Base-by-base conservation (phyloP, 1,140 invertebrate species). In the Atta texana region DNA sequence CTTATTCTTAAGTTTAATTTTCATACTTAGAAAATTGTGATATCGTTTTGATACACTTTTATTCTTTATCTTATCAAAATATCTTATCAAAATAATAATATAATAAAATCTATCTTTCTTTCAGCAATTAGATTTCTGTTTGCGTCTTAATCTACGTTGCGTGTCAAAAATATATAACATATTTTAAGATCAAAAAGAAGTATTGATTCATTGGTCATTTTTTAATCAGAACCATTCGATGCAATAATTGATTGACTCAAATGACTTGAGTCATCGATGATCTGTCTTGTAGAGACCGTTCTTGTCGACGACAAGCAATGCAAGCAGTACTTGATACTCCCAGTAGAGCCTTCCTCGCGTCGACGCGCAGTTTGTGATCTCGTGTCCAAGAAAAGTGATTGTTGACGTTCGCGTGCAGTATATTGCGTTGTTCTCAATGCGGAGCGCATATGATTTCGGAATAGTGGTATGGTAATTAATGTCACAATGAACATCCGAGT, bases 281-380 rank as follows among this genome's bases (percentile, higher is more conserved):
- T n/a, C 34, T 18, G 18, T 28, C 34, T 55, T 44, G 24, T 21
- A 82, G 80, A 44, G 24, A 49, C n/a, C 68, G 34, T 59, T 14
- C 12, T 82, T 82, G 53, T 59, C 80, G 68, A 82, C 78, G 53
- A 16, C 18, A 49, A 18, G 24, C 68, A 5, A 72, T 10, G 21
- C 18, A 71, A 57, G 68, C 53, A 59, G 68, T 82, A 59, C 68
- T 16, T 61, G 68, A 16, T 18, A n/a, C 21, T 44, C 2, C 80
- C 80, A 82, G 68, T 39, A 82, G 80, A 72, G 80, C 18, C n/a
- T 82, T 74, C 80, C 16, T 82, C 3, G 12, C 34, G 34, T 72
- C 53, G 55, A 68, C 31, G 28, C 63, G 80, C 39, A 82, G 53
- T 31, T 44, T 14, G 31, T 34, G 21, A 49, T 21, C 63, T 49